Evolutionary conservation across 1,140 invertebrate species (phyloP), one percentile per base, ranked within the genome.

Genomic region (Capitella teleta): DNA sequence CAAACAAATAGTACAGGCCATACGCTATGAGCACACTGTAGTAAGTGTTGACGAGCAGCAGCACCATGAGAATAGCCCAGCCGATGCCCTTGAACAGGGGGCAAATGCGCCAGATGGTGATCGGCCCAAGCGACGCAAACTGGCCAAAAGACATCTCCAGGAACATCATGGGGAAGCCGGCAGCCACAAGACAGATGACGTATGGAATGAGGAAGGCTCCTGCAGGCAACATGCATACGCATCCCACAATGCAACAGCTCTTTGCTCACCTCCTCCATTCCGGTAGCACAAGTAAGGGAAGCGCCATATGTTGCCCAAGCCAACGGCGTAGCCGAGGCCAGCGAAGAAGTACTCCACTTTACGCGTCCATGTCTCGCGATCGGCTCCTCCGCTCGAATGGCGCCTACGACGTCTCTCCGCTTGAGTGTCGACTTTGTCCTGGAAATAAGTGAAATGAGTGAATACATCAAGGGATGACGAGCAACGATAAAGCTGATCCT

Each of bases 21-120:
- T 90, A 94, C 12, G 88, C 87, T 46, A 94, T 88, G 61, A 95
- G 88, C 0, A 90, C 92, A 71, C 94, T 95, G 75, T 95, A 95
- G 69, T 92, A 93, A 80, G 93, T 91, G 34, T 87, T 89, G 80
- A 93, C 90, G 76, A 93, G 93, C 54, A 92, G 79, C 66, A 91
- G 88, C 58, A 94, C 87, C 54, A 95, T 78, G 28, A 87, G 87
- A 51, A 95, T 90, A 3, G 88, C 87, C 67, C 94, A 95, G 21
- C 92, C 92, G 55, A 95, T 89, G 61, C 92, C 91, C 32, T 44
- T 43, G 37, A 51, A 51, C 21, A 51, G 25, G 14, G 49, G 49
- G 16, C 23, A 47, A 10, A 51, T 30, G 18, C 41, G 36, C 49
- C 49, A 51, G 21, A 51, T 44, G 3, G 38, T 48, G 3, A 51